Evolutionary conservation across 2,888 invertebrate species (phyloP).

Genomic region (Fabriciana adippe): DNA sequence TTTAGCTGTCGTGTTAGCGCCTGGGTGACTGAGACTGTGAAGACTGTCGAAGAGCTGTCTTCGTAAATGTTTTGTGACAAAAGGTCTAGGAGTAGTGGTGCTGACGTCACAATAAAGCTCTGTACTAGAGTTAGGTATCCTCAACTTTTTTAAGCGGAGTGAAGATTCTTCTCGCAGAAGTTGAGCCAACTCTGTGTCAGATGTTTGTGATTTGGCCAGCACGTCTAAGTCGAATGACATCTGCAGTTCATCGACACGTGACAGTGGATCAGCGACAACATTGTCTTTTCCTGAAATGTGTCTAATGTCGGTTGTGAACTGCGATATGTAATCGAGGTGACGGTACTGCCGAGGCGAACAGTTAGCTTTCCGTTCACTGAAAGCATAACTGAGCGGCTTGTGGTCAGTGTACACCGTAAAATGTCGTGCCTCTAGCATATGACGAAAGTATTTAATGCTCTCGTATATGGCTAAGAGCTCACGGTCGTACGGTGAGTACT

Average conservation of each 20-base stretch:
- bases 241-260: conserved; percentile 47
- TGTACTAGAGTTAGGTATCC: conserved; percentile 21
- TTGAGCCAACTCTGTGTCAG: conserved; percentile 37
- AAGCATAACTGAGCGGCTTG: conserved; percentile 52
- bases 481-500: conserved; percentile 21
- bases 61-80: conserved; percentile 3
- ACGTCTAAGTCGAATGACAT: conserved; percentile 30
- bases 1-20: conserved; percentile 19
- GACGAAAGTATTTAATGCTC: conserved; percentile 15
- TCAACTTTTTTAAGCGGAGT: conserved; percentile 26
- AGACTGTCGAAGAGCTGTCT: conserved; percentile 27
- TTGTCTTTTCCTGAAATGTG: conserved; percentile 52
- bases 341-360: conserved; percentile 52
- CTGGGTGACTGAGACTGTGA: conserved; percentile 36
- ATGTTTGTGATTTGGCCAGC: conserved; percentile 36
- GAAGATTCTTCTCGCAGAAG: conserved; percentile 25
- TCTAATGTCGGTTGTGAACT: conserved; percentile 54
- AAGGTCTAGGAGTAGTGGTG: conserved; percentile 16
- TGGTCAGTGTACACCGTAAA: conserved; percentile 39
- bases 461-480: conserved; percentile 22
- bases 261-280: conserved; percentile 53
- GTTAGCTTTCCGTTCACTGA: conserved; percentile 46
- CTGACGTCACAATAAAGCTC: conserved; percentile 39
- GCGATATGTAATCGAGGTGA: conserved; percentile 50
- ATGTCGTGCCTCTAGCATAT: conserved; percentile 15